Percentiles rank a stretch among this genome's conserved stretches.
phyloP scores from a whole-genome alignment of 53 echinoderm and acorn worm genomes.

The Paracentrotus lividus region DNA sequence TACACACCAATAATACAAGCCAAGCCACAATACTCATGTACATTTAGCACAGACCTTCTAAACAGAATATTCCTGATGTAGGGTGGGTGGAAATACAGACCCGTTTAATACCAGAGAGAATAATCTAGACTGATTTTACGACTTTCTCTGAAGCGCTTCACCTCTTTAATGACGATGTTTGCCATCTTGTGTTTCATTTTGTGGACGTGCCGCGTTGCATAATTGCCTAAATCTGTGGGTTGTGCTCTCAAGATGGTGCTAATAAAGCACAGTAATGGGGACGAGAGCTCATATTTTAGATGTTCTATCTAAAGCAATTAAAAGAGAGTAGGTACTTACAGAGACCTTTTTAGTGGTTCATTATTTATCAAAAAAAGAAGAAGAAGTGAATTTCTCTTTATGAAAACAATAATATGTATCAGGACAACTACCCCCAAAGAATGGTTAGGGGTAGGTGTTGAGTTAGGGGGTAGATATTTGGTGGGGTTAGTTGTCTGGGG shows the following conservation, averaged over 20 bases:
- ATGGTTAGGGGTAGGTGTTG: too few relatives aligned
- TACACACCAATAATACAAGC: too few relatives aligned
- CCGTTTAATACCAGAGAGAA: background rate
- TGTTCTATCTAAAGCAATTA: background rate
- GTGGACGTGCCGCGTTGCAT: background rate
- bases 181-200: background rate
- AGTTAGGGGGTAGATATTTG: too few relatives aligned
- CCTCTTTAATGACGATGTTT: slow-evolving; percentile 14
- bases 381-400: too few relatives aligned
- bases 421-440: too few relatives aligned
- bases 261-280: slow-evolving; percentile 18
- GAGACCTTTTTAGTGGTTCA: too few relatives aligned
- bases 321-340: background rate
- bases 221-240: slow-evolving; percentile 17
- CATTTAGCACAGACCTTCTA: too few relatives aligned
- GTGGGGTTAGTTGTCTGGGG: too few relatives aligned
- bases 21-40: too few relatives aligned
- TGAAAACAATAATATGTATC: too few relatives aligned
- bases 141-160: background rate
- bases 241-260: background rate
- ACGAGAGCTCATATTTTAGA: background rate
- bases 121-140: background rate
- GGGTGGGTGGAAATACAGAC: background rate
- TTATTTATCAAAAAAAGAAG: too few relatives aligned
- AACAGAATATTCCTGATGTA: too few relatives aligned